These are phyloP conservation scores for Diorhabda sublineata DNA, from an alignment of 1,140 invertebrate genomes.

Conservation along the genomic window DNA sequence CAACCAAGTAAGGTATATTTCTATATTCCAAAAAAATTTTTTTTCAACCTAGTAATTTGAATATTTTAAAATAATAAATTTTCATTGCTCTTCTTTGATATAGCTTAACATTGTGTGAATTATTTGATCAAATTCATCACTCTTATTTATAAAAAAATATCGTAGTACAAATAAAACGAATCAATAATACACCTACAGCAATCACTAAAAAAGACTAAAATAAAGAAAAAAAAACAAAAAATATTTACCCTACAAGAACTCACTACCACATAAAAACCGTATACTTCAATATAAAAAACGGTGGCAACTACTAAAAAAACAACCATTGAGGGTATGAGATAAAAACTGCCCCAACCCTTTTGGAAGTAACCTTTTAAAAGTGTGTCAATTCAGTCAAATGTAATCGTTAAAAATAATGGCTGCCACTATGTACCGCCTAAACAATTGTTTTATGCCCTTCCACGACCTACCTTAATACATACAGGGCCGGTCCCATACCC, in stretches of 20 bases:
- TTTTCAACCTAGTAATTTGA: no score
- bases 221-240: slow-evolving; percentile 1
- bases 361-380: slow-evolving; percentile 8
- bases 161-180: no score
- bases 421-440: slow-evolving; percentile 6
- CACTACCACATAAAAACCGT: slow-evolving; percentile 8
- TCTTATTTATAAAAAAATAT: no score
- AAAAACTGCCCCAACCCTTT: slow-evolving; percentile 13
- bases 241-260: slow-evolving; percentile 6
- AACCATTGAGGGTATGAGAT: slow-evolving; percentile 4
- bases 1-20: no score
- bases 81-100: no score
- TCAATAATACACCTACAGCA: no score
- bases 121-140: no score
- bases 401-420: slow-evolving; percentile 7
- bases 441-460: slow-evolving; percentile 16
- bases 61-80: no score
- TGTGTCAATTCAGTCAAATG: slow-evolving; percentile 6
- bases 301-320: slow-evolving; percentile 5
- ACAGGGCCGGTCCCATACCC: slow-evolving; percentile 10
- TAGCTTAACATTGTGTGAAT: no score
- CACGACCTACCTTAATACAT: slow-evolving; percentile 4
- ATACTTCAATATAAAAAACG: slow-evolving; percentile 5
- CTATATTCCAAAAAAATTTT: no score
- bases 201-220: background rate